Base-by-base conservation (phyloP, 2,113 vertebrate genomes). In the Eolophus roseicapilla region DNA sequence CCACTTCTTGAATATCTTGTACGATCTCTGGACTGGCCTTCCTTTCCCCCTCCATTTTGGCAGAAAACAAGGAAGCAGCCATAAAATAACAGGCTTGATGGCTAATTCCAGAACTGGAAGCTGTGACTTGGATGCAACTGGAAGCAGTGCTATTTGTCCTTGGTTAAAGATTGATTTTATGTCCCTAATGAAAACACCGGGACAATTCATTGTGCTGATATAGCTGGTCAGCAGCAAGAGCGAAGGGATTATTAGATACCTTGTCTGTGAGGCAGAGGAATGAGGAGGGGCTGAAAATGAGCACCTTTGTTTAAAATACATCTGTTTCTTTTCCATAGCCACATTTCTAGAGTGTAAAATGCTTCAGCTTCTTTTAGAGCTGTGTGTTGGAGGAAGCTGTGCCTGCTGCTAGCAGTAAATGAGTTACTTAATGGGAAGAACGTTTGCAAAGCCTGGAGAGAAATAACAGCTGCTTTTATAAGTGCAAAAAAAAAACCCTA, bases 401-500 rank as follows among this genome's bases (percentile, higher is more conserved):
- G 94, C 68, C 73, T 93, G 91, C 90, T 91, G 77, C 92, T 94
- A 92, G 91, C 90, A 92, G 80, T 63, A 92, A 96, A 92, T 94
- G 80, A 96, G 52, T 96, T 97, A 91, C 85, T 95, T 91, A 96
- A 93, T 62, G 44, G 65, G 86, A 87, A 86, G 82, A 93, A 81
- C 71, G 84, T 94, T 94, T 90, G 92, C 75, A 71, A 83, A 90
- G 80, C 76, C 90, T 92, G 82, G 49, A 90, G 92, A 97, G 93
- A 90, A 96, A 76, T 76, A 95, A 77, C 96, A 97, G 93, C 95
- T 96, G 94, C 59, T 92, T 92, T 93, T 94, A 75, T 41, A 91
- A 92, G 68, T 62, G 52, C 29, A 89, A 70, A 82, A 88, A 88
- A 89, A 70, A 82, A 88, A 9, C 44, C 18, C 64, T 74, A 19